Percentiles rank a stretch among this genome's conserved stretches.
These are phyloP conservation scores for Ptychoptera albimana DNA, from an alignment of 2,888 invertebrate genomes.

Conservation along the genomic window DNA sequence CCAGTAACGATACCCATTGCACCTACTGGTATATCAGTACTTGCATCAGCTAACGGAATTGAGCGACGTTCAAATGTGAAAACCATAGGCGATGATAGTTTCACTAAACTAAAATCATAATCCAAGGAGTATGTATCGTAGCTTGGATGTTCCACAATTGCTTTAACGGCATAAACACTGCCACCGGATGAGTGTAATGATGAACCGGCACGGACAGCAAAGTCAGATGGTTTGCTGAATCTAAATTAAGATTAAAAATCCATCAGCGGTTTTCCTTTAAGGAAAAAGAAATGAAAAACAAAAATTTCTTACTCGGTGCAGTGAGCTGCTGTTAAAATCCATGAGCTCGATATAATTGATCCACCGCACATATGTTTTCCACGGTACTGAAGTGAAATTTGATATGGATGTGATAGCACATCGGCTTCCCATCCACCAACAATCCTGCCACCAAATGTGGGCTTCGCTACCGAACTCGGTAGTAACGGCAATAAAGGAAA, in stretches of 20 bases:
- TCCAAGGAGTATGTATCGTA: slow-evolving; percentile 26
- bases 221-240: slow-evolving; percentile 9
- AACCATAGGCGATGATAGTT: slow-evolving; percentile 18
- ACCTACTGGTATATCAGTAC: slow-evolving; percentile 16
- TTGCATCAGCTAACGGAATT: slow-evolving; percentile 11
- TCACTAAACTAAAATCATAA: slow-evolving; percentile 29
- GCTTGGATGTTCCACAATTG: slow-evolving; percentile 27
- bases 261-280: too few species aligned
- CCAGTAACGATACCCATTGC: slow-evolving; percentile 22
- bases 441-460: slow-evolving; percentile 28
- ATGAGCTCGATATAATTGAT: slow-evolving; percentile 23
- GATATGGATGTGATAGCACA: slow-evolving; percentile 30
- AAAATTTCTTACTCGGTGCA: slow-evolving; percentile 22
- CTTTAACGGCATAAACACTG: slow-evolving; percentile 31
- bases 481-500: too few species aligned
- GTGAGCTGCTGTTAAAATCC: slow-evolving; percentile 31
- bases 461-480: slow-evolving; percentile 7
- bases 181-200: slow-evolving; percentile 28
- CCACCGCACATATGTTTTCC: slow-evolving; percentile 31
- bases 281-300: too few species aligned
- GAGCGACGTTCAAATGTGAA: slow-evolving; percentile 18
- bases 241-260: not conserved
- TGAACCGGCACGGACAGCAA: slow-evolving; percentile 27
- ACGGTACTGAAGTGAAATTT: slow-evolving; percentile 28
- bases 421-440: slow-evolving; percentile 28